Evolutionary conservation across 2,888 invertebrate species (phyloP).

Genomic region (Cosmorhoe ocellata): DNA sequence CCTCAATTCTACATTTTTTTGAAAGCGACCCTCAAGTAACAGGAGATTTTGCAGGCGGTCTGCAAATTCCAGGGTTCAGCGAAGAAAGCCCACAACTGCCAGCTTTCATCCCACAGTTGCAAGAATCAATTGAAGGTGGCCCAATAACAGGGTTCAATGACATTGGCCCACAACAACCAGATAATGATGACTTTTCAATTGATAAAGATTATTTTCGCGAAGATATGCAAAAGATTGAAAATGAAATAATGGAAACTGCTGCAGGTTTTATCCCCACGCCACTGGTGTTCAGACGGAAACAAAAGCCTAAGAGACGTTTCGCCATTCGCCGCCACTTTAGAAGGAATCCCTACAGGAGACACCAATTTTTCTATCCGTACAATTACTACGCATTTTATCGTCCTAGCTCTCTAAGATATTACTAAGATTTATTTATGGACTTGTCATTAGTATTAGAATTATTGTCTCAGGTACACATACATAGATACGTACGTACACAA

Average conservation of each 20-base stretch:
- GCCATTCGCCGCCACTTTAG: conserved; percentile 55
- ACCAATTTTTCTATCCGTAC: conserved; percentile 55
- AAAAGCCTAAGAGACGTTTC: conserved; percentile 49
- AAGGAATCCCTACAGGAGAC: conserved; percentile 55
- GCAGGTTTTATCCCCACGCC: conserved; percentile 61
- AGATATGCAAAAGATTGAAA: conserved; percentile 49
- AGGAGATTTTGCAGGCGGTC: neutral
- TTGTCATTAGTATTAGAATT: conserved; percentile 33
- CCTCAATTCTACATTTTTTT: neutral
- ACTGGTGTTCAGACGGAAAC: conserved; percentile 50
- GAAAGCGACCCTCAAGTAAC: neutral
- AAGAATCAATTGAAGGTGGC: neutral
- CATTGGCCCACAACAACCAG: conserved; percentile 8
- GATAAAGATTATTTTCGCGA: conserved; percentile 42
- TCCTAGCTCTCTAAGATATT: conserved; percentile 70
- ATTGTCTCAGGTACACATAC: no score
- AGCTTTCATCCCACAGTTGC: neutral
- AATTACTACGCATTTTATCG: conserved; percentile 58
- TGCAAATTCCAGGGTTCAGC: neutral
- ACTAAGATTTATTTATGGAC: conserved; percentile 41
- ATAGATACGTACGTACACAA: no score
- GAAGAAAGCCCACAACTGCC: conserved; percentile 3
- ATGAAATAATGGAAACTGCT: conserved; percentile 70
- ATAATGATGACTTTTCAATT: conserved; percentile 27
- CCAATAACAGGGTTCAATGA: conserved; percentile 9